Evolutionary conservation across 2,113 vertebrate genomes (phyloP), one percentile per base, ranked within the genome.

Genomic region (Cyprinus carpio): DNA sequence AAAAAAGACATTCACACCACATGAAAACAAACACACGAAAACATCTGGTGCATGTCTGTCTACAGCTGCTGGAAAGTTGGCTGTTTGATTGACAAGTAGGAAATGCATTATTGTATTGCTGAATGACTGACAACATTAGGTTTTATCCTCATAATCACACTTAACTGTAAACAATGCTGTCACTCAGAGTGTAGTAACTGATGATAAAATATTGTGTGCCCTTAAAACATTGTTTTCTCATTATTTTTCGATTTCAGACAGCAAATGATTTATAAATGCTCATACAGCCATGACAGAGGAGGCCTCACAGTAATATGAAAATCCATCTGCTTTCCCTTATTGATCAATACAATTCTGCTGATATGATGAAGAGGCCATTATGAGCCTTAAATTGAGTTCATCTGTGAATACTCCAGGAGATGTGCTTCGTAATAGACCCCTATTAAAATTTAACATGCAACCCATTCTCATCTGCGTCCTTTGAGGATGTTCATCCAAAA

Each of bases 321-420:
- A 94, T 93, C 89, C 91, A 94, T 94, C 90, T 92, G 89, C 89
- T 88, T 87, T 93, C 89, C 93, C 92, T 93, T 92, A 91, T 37
- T 92, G 95, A 97, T 97, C 96, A 92, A 97, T 97, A 95, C 91
- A 91, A 80, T 90, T 86, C 89, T 92, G 94, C 92, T 93, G 95
- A 96, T 96, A 95, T 96, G 95, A 95, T 93, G 95, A 96, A 95
- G 88, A 95, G 94, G 95, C 96, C 95, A 96, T 96, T 96, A 96
- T 94, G 92, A 95, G 95, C 93, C 95, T 96, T 95, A 94, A 95
- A 96, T 93, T 91, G 91, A 95, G 96, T 95, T 96, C 94, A 94
- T 94, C 95, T 92, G 94, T 95, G 95, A 96, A 96, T 94, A 94
- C 93, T 94, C 90, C 72, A 94, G 92, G 88, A 94, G 93, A 94